Evolutionary conservation across 2,113 vertebrate species (phyloP).

Genomic region (Saguinus imperator): DNA sequence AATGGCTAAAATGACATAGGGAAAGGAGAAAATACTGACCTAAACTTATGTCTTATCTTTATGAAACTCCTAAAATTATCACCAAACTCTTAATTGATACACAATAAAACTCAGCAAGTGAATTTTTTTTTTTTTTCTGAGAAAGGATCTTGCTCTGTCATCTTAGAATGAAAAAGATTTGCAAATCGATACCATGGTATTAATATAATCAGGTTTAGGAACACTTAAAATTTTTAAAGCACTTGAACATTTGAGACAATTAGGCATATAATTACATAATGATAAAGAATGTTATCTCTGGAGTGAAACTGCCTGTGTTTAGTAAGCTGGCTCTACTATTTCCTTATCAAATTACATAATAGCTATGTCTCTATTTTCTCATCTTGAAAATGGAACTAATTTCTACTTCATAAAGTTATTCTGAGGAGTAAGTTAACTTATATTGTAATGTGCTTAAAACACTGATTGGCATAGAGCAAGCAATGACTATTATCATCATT

Average conservation of each 20-base stretch:
- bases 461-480: neutral
- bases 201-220: neutral
- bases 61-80: slow-evolving; percentile 22
- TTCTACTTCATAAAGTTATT: neutral
- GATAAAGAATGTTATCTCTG: neutral
- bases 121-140: neutral
- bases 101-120: neutral
- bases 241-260: neutral
- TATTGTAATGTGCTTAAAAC: neutral
- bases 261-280: neutral
- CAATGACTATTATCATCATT: neutral
- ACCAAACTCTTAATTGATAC: neutral
- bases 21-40: neutral
- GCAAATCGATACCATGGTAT: neutral
- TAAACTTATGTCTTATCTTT: slow-evolving; percentile 3
- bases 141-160: too few species aligned
- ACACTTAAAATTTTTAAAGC: neutral
- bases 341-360: neutral
- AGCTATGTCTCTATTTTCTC: neutral
- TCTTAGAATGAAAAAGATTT: neutral
- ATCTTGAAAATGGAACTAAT: neutral
- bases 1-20: slow-evolving; percentile 86
- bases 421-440: neutral
- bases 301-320: neutral
- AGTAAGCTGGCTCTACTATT: neutral